Evolutionary conservation across 1,140 invertebrate species (phyloP), one percentile per base, ranked within the genome.

Genomic region (Drosophila ohnishii): DNA sequence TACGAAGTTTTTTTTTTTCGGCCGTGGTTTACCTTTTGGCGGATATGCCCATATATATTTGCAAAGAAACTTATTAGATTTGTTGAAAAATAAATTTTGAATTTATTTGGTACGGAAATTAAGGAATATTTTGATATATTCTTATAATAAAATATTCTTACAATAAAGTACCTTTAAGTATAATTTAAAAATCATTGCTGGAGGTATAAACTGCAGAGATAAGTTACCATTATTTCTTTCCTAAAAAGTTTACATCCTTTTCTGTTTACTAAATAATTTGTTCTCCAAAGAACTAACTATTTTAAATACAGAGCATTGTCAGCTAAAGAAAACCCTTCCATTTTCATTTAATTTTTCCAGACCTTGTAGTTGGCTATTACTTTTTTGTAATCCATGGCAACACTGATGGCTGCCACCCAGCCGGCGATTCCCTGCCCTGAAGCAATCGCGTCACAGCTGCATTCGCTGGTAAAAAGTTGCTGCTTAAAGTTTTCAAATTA

Each of bases 401-500:
- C 62, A 44, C 37, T 62, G 58, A 45, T 34, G n/a, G 47, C 47
- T 30, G 35, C 50, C 60, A 40, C 60, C 60, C 60, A 63, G 9
- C 37, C 37, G 55, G 47, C 48, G 14, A 32, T 37, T 19, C 32
- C 25, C 19, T 39, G 13, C 16, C 66, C 32, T 13, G 39, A 25
- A 25, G 66, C 32, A 53, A 56, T 69, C 66, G 56, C 70, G 62
- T 56, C 71, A 63, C 83, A 87, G 83, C 84, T 83, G 83, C 83
- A 87, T 59, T 75, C 50, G 47, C 58, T 42, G 37, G 45, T 42
- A 57, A 72, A 67, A 81, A 79, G 75, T 72, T 86, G 66, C 59
- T 74, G 79, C 83, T 87, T 83, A 87, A 87, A 87, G 84, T 87
- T 87, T 87, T 87, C 83, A 87, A 87, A 87, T 87, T 87, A 87